Base-by-base conservation (phyloP, 2,888 invertebrate genomes). In the Melinopterus prodromus region DNA sequence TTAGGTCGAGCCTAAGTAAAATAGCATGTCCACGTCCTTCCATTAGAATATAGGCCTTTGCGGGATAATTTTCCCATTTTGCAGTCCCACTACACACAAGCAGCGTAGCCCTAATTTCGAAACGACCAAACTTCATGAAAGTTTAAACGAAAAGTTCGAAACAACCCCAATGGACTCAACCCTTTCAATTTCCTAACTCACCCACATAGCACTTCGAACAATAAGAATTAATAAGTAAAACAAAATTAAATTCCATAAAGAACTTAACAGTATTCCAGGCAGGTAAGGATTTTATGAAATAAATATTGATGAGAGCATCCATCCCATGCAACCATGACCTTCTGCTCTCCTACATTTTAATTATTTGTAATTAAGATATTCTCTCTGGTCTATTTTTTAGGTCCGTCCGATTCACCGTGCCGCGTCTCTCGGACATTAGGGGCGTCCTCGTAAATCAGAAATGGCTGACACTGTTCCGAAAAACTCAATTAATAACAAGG, bases 381-480 rank as follows among this genome's bases (percentile, higher is more conserved):
- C 84, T 82, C 83, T 79, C 74, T 26, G 3, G 74, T n/a, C 37
- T 74, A 36, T 79, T 78, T 79, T 71, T 82, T 82, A 77, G 81
- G 83, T 84, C 83, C 81, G 85, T 85, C 85, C 84, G 84, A 84
- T 84, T 80, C 79, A 15, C 71, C 26, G 71, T 71, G 71, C 26
- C 74, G 53, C 53, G 53, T 53, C 74, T 35, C 74, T 74, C 81
- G 82, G 82, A 84, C 84, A 84, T 85, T 79, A 81, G 82, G 79
- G 79, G 82, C 78, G 81, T 78, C 83, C 9, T 36, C 74, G 37
- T 86, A 86, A 86, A 86, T 86, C 85, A 86, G 82, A 83, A 85
- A 84, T 84, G 85, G 84, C 86, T 85, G 86, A 82, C 85, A 85
- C 83, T 83, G 84, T 84, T 85, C 84, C 80, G 82, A 83, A 83